Base-by-base conservation (phyloP, 2,113 vertebrate genomes). In the Hydropotes inermis region DNA sequence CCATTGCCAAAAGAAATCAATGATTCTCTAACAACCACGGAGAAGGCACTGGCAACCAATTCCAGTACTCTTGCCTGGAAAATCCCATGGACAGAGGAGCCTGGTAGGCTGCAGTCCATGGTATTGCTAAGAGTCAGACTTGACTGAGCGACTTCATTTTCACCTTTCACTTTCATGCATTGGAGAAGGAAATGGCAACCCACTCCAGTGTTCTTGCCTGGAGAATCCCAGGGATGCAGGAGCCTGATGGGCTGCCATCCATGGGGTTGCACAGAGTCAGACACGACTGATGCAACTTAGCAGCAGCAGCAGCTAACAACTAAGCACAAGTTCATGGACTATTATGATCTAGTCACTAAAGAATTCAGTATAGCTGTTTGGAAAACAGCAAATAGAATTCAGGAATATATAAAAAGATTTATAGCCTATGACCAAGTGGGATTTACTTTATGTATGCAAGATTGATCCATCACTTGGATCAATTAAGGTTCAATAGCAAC, bases 131-230 rank as follows among this genome's bases (percentile, higher is more conserved):
- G 6, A 33, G 60, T 64, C 7, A 16, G 30, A 64, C 60, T 16
- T 14, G 3, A 64, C 60, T 33, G 30, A 64, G 15, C 0, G 3
- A 0, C 30, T 64, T 64, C 0, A 17, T 7, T 33, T 33, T 64
- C 60, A 61, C 60, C 33, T 64, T 64, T 33, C 30, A 16, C 61
- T 64, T 33, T 64, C 15, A 33, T 64, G 1, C 30, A 33, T 33
- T 64, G 60, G 60, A 64, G 14, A 33, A 64, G 30, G 14, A 64
- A 33, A 64, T 33, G 30, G 30, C 1, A 64, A 33, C 60, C 60
- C 14, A 64, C 60, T 16, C 30, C 60, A 64, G 60, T 64, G 60
- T 16, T 64, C 60, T 64, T 64, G 6, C 30, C 30, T 33, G 60
- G 30, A 64, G 30, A 64, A 64, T 64, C 30, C 30, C 60, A 33